phyloP scores from a whole-genome alignment of 2,113 vertebrate genomes.

The Labeo catla region DNA sequence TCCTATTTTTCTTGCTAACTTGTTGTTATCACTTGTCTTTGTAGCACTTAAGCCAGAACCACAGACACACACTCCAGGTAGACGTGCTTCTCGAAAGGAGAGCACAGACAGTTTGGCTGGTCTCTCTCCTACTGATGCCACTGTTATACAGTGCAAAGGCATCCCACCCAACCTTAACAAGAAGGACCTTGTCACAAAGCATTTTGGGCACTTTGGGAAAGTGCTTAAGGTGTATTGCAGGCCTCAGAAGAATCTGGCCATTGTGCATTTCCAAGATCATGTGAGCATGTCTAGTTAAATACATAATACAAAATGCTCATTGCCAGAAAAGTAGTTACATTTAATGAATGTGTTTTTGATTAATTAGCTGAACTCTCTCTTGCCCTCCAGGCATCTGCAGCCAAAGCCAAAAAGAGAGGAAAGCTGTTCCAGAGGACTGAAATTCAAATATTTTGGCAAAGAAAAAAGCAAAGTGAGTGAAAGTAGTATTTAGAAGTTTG shows the following conservation, averaged over 20 bases:
- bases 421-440: conserved; percentile 82
- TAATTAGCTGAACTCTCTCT: not conserved
- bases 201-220: conserved; percentile 84
- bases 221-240: conserved; percentile 80
- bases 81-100: conserved; percentile 68
- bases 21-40: conserved; percentile 33
- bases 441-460: conserved; percentile 85
- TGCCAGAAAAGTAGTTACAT: not conserved
- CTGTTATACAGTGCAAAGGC: conserved; percentile 81
- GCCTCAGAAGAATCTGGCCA: conserved; percentile 78
- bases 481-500: not conserved
- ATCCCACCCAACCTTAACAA: conserved; percentile 81
- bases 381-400: conserved; percentile 82
- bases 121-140: conserved; percentile 73
- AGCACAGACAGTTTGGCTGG: conserved; percentile 76
- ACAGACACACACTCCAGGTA: conserved; percentile 37
- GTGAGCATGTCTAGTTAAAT: conserved; percentile 74
- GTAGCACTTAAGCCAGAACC: conserved; percentile 44
- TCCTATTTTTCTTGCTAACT: not conserved
- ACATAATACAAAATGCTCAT: not conserved
- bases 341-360: not conserved
- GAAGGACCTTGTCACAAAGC: conserved; percentile 78
- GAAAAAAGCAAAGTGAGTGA: conserved; percentile 88
- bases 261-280: conserved; percentile 86
- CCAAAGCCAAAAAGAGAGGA: conserved; percentile 86